These are phyloP conservation scores for Thomomys bottae DNA, from an alignment of 2,113 vertebrate genomes.

Conservation along the genomic window DNA sequence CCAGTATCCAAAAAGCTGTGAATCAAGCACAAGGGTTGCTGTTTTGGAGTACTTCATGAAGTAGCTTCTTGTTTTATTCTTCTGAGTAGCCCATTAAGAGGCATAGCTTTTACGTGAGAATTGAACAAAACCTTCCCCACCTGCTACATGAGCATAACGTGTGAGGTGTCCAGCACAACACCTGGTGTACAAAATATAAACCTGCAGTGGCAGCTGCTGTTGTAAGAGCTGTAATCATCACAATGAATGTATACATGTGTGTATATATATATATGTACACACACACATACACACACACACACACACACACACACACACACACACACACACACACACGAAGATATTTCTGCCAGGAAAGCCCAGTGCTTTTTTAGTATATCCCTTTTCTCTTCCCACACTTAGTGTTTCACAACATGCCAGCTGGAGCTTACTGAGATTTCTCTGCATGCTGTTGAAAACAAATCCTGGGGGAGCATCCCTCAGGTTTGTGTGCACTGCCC, in stretches of 20 bases:
- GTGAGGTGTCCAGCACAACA: neutral
- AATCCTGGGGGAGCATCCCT: neutral
- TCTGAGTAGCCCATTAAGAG: neutral
- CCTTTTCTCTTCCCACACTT: neutral
- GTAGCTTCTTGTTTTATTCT: neutral
- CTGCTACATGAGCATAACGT: neutral
- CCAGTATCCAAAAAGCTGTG: neutral
- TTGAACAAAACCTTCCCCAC: neutral
- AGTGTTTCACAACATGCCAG: neutral
- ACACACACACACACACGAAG: neutral
- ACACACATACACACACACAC: neutral
- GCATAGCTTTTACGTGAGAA: neutral
- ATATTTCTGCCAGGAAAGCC: conserved; percentile 5
- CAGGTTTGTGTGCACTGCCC: neutral
- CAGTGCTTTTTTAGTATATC: neutral
- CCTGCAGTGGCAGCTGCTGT: neutral
- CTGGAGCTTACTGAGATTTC: neutral
- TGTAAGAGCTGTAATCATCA: conserved; percentile 18
- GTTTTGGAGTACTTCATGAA: neutral
- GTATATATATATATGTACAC: no score
- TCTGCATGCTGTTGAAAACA: neutral
- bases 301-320: neutral
- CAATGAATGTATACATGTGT: neutral
- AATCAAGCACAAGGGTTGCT: neutral
- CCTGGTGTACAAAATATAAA: neutral